Evolutionary conservation across 2,797 vertebrate genomes (phyloP), one percentile per base, ranked within the genome.

Genomic region (Myotis daubentonii): DNA sequence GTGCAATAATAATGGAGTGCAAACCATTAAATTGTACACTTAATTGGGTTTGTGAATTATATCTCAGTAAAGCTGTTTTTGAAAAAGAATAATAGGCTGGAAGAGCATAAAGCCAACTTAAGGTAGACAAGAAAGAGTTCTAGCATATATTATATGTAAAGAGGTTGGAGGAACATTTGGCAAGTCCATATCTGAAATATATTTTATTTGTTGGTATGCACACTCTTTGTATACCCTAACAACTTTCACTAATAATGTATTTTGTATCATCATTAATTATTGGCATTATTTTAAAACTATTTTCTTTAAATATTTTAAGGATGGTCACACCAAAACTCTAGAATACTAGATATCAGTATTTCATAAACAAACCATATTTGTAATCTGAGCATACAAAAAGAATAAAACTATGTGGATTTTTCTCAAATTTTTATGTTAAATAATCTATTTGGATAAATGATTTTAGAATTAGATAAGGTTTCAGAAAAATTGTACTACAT

Each of bases 281-380:
- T 92, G 49, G n/a, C 22, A 70, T 62, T 62, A 62, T 91, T 91
- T 76, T 86, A 41, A 19, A 91, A 86, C 9, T 28, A 25, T 80
- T 86, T 89, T 75, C 47, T 74, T 83, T 68, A 84, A 95, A 53
- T 93, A 86, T 60, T 95, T 96, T 87, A 86, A 88, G 65, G 92
- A 74, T 57, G 79, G 2, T 23, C 38, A 85, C 15, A 79, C 8
- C 57, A 71, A 92, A 89, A 90, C 8, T 85, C 60, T 78, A 92
- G 49, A 81, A 57, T 30, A 53, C 15, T 23, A 80, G 55, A 49
- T 80, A 66, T 70, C 86, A 86, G 66, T n/a, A 94, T 89, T 89
- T 81, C 25, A 76, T 86, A 85, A 82, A 82, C 44, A 79, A 79
- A 38, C 4, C 47, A 66, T 65, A 47, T 90, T 66, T 55, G 23